Evolutionary conservation across 2,888 invertebrate genomes (phyloP).

Genomic region (Drosophila algonquin): DNA sequence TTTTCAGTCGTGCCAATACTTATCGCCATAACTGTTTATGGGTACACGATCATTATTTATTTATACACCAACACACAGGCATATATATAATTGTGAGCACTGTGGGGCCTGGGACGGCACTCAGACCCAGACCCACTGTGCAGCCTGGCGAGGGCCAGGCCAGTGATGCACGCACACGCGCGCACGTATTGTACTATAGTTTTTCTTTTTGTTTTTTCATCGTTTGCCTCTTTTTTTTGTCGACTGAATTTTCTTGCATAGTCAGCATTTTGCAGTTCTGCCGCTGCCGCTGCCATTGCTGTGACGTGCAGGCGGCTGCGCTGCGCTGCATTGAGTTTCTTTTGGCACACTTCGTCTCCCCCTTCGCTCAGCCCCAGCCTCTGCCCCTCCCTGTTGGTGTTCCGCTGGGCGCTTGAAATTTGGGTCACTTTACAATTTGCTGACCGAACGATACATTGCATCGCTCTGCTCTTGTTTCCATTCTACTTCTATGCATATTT

Average conservation of each 20-base stretch:
- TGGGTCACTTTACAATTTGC: slow-evolving; percentile 79
- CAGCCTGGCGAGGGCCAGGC: slow-evolving; percentile 9
- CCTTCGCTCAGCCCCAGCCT: slow-evolving; percentile 1
- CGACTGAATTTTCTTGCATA: slow-evolving; percentile 75
- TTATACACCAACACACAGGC: slow-evolving; percentile 23
- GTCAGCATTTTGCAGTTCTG: slow-evolving; percentile 71
- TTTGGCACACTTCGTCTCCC: slow-evolving; percentile 76
- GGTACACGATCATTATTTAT: slow-evolving; percentile 29
- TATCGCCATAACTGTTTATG: slow-evolving; percentile 25
- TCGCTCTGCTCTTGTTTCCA: slow-evolving; percentile 63
- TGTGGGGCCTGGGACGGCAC: slow-evolving; percentile 15
- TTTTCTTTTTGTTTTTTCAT: slow-evolving; percentile 40
- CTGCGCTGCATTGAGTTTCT: slow-evolving; percentile 43
- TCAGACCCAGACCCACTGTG: slow-evolving; percentile 22
- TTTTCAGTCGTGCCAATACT: slow-evolving; percentile 21
- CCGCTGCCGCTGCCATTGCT: slow-evolving; percentile 37
- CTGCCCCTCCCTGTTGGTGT: slow-evolving; percentile 6
- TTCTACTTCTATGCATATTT: slow-evolving; percentile 49
- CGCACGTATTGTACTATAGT: slow-evolving; percentile 51
- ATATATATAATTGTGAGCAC: slow-evolving; percentile 12
- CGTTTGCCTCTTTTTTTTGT: slow-evolving; percentile 43
- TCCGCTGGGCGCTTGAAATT: slow-evolving; percentile 60
- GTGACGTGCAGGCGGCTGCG: slow-evolving; percentile 47
- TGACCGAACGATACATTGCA: slow-evolving; percentile 67
- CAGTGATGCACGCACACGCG: slow-evolving; percentile 51